These are phyloP conservation scores for Syrphus vitripennis DNA, from an alignment of 2,888 invertebrate genomes.

Conservation along the genomic window DNA sequence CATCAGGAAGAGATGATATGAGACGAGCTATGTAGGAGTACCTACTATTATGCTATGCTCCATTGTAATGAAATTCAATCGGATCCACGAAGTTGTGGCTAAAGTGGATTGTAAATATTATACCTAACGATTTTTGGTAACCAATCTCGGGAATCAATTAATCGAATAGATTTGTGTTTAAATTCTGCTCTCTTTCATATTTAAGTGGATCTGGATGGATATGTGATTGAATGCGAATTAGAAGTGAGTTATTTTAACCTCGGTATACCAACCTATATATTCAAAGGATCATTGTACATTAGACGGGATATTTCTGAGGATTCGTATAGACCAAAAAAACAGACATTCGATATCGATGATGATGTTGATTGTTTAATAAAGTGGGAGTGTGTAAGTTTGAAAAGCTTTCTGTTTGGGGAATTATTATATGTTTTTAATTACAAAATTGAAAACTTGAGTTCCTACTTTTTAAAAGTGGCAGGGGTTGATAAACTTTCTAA, in stretches of 20 bases:
- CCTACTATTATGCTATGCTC: not conserved
- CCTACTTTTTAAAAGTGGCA: not conserved
- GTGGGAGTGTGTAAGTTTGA: not conserved
- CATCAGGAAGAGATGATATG: not conserved
- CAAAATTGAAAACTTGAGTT: not conserved
- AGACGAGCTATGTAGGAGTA: not conserved
- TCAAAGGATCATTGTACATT: slow-evolving; percentile 1
- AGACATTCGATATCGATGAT: not conserved
- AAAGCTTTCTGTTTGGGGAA: not conserved
- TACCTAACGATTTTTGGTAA: slow-evolving; percentile 55
- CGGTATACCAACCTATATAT: not conserved
- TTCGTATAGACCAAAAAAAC: not conserved
- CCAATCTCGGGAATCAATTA: slow-evolving; percentile 68
- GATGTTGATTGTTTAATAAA: not conserved
- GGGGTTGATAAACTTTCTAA: not conserved
- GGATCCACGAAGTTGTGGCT: slow-evolving; percentile 52
- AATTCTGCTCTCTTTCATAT: slow-evolving; percentile 19
- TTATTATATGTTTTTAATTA: slow-evolving; percentile 1
- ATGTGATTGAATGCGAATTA: not conserved
- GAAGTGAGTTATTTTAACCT: not conserved
- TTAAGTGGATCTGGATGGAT: not conserved
- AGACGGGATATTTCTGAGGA: not conserved
- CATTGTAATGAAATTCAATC: slow-evolving; percentile 66
- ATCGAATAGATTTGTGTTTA: slow-evolving; percentile 63
- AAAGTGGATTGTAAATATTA: slow-evolving; percentile 69